phyloP scores from a whole-genome alignment of 2,797 vertebrate species.

The Zenarchopterus dispar region DNA sequence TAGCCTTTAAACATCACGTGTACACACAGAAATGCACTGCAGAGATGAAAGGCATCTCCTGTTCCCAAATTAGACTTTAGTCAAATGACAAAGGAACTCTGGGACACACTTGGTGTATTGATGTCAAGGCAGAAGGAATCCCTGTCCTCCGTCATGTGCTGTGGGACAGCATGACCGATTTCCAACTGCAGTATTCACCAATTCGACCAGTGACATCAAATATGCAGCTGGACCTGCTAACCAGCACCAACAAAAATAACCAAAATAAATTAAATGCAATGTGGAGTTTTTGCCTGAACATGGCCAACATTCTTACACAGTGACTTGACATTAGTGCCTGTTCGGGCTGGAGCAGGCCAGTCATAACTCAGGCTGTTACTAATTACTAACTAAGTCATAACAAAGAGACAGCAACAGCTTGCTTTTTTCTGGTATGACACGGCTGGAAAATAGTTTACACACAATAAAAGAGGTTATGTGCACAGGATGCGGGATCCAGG shows the following conservation, averaged over 20 bases:
- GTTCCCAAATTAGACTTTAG: constrained; percentile 76
- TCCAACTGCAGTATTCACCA: constrained; percentile 34
- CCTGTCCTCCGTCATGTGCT: constrained; percentile 69
- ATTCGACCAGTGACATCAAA: constrained; percentile 66
- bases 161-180: constrained; percentile 52
- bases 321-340: constrained; percentile 39
- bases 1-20: constrained; percentile 28
- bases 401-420: not conserved
- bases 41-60: constrained; percentile 63
- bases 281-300: constrained; percentile 27
- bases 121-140: constrained; percentile 65
- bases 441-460: too few relatives aligned
- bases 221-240: constrained; percentile 74
- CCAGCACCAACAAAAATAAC: constrained; percentile 51
- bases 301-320: constrained; percentile 54
- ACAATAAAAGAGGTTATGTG: too few relatives aligned
- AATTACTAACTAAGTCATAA: constrained; percentile 4
- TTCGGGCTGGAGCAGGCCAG: constrained; percentile 22
- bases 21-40: constrained; percentile 25
- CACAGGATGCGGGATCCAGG: too few relatives aligned
- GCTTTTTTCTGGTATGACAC: too few relatives aligned
- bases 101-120: constrained; percentile 60
- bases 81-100: constrained; percentile 82
- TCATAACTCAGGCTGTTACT: constrained; percentile 35
- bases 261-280: constrained; percentile 1